Percentiles rank a stretch among this genome's conserved stretches.
Conservation (phyloP, 2,797 vertebrate genomes). For the Onychomys arenicola region DNA sequence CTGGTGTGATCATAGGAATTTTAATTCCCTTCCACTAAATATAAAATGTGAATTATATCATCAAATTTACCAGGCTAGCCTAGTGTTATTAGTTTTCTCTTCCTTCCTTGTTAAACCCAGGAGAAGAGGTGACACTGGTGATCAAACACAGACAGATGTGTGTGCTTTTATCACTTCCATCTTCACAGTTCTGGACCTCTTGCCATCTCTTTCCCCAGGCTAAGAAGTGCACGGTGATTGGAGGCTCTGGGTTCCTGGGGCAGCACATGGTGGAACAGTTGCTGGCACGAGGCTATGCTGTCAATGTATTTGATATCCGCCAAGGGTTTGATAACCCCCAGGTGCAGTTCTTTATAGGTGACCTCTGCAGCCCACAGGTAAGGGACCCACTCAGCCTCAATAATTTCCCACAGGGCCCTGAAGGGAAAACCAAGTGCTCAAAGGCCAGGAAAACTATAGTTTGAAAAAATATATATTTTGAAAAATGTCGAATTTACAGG, state of each 20-base stretch:
- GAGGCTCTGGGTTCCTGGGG: constrained; percentile 96
- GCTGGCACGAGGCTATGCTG: constrained; percentile 91
- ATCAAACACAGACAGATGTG: neutral
- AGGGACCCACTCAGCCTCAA: neutral
- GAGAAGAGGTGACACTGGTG: neutral
- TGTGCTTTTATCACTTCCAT: neutral
- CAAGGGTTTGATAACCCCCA: constrained; percentile 90
- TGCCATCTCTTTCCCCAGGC: constrained; percentile 86
- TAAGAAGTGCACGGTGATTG: constrained; percentile 94
- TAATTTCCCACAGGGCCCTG: neutral
- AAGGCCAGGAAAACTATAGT: neutral
- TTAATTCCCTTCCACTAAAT: constrained; percentile 36
- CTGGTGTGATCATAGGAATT: neutral
- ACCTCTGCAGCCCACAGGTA: constrained; percentile 95
- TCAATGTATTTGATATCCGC: constrained; percentile 95
- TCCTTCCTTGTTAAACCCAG: neutral
- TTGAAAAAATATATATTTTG: neutral
- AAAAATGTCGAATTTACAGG: neutral
- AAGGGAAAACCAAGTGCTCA: neutral
- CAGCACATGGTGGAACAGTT: constrained; percentile 96
- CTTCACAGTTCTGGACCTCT: neutral
- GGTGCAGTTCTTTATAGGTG: constrained; percentile 94
- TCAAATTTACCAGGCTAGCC: neutral
- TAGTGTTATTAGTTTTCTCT: neutral
- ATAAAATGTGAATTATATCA: neutral